Evolutionary conservation across 2,888 invertebrate genomes (phyloP).

Genomic region (Yponomeuta plumbellus): DNA sequence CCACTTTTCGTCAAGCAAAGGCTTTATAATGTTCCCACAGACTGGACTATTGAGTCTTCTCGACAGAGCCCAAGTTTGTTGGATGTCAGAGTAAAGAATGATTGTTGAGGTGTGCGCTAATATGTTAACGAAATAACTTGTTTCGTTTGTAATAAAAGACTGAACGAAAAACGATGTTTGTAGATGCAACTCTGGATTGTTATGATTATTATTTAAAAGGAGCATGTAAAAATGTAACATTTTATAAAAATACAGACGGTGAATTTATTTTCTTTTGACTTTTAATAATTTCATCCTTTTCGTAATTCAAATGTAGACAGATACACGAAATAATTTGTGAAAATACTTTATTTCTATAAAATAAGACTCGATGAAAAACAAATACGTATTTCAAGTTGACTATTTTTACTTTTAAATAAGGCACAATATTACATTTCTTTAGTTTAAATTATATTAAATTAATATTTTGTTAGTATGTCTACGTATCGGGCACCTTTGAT

Average conservation of each 20-base stretch:
- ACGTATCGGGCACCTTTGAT: constrained; percentile 59
- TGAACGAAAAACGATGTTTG: constrained; percentile 36
- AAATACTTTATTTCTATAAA: constrained; percentile 54
- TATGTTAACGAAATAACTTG: not conserved
- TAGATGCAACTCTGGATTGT: constrained; percentile 62
- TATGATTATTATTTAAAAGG: constrained; percentile 39
- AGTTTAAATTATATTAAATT: not conserved
- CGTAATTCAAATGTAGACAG: not conserved
- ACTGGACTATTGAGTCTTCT: not conserved
- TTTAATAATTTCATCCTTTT: constrained; percentile 24
- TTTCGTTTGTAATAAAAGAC: constrained; percentile 31
- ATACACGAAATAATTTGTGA: constrained; percentile 23
- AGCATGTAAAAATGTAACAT: constrained; percentile 65
- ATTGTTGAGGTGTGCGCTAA: not conserved
- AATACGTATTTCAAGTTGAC: constrained; percentile 1
- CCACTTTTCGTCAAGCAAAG: no score
- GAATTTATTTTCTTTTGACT: constrained; percentile 37
- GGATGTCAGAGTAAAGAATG: not conserved
- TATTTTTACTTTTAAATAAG: constrained; percentile 7
- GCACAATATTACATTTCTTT: constrained; percentile 7
- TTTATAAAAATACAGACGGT: constrained; percentile 60
- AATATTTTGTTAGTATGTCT: constrained; percentile 3
- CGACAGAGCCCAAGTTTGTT: not conserved
- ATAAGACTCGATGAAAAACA: constrained; percentile 52
- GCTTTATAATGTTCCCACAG: not conserved